A percentile compares a stretch with the other conserved stretches of the same genome.
Evolutionary conservation across 23 tunicate genomes (phyloP).

Genomic region (Oikopleura albicans): DNA sequence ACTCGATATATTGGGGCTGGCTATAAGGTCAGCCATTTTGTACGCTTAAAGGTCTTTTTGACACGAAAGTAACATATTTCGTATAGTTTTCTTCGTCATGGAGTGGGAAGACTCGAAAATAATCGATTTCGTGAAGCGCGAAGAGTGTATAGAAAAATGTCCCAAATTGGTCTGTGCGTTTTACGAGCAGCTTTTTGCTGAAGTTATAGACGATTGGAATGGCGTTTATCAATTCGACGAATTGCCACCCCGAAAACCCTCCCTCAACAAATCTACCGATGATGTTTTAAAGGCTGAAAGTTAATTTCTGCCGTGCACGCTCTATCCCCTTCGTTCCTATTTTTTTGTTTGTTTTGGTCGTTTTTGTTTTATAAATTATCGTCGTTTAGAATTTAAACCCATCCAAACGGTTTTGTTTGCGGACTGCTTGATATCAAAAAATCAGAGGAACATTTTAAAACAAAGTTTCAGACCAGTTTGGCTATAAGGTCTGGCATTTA

Average conservation of each 20-base stretch:
- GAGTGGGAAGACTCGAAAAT: background rate
- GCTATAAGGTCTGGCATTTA: too few species aligned
- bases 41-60: too few species aligned
- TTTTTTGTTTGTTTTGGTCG: too few species aligned
- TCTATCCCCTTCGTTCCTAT: background rate
- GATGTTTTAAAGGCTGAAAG: background rate
- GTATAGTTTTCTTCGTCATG: background rate
- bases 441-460: too few species aligned
- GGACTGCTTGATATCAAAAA: too few species aligned
- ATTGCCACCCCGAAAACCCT: background rate
- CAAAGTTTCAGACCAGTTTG: too few species aligned
- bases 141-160: background rate
- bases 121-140: constrained; percentile 5
- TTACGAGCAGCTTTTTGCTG: background rate
- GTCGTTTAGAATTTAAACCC: too few species aligned
- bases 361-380: too few species aligned
- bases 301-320: background rate
- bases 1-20: too few species aligned
- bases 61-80: background rate
- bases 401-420: too few species aligned
- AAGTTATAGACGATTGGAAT: background rate
- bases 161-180: background rate
- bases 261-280: background rate
- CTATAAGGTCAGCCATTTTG: too few species aligned
- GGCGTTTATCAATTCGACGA: background rate